Evolutionary conservation across 2,888 invertebrate genomes (phyloP).

Genomic region (Dilophus febrilis): DNA sequence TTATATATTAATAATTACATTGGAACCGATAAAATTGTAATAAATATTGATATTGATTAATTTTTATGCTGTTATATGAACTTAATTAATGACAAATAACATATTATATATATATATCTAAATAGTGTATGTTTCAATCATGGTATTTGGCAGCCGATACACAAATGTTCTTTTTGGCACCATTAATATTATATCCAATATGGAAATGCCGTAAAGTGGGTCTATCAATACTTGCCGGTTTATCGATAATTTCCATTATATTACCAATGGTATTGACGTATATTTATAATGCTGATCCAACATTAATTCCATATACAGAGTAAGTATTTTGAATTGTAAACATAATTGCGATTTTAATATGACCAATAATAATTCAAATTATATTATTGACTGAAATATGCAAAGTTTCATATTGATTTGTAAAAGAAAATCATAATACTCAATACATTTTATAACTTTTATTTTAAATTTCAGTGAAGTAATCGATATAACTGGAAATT

Average conservation of each 20-base stretch:
- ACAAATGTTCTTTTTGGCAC: conserved; percentile 47
- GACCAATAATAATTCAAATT: too few species aligned
- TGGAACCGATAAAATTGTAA: conserved; percentile 32
- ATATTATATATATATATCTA: conserved; percentile 8
- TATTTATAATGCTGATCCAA: conserved; percentile 43
- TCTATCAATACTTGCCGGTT: conserved; percentile 32
- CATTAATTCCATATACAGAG: conserved; percentile 48
- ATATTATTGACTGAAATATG: too few species aligned
- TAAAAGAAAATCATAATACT: not conserved
- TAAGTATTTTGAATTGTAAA: conserved; percentile 38
- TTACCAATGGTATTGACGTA: conserved; percentile 43
- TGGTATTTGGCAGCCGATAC: conserved; percentile 44
- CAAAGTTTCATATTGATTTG: not conserved
- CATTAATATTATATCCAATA: conserved; percentile 46
- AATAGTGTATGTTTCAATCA: conserved; percentile 37
- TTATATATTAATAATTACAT: conserved; percentile 59
- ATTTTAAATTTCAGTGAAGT: conserved; percentile 39
- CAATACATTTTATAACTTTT: not conserved
- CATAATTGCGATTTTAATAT: too few species aligned
- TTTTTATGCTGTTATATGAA: not conserved
- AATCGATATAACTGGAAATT: conserved; percentile 41
- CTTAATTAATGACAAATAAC: not conserved
- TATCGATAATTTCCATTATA: conserved; percentile 33
- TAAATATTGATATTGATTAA: too few species aligned
- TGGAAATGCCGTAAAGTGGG: conserved; percentile 46